Evolutionary conservation across 2,797 vertebrate species (phyloP).

Genomic region (Kryptopterus vitreolus): DNA sequence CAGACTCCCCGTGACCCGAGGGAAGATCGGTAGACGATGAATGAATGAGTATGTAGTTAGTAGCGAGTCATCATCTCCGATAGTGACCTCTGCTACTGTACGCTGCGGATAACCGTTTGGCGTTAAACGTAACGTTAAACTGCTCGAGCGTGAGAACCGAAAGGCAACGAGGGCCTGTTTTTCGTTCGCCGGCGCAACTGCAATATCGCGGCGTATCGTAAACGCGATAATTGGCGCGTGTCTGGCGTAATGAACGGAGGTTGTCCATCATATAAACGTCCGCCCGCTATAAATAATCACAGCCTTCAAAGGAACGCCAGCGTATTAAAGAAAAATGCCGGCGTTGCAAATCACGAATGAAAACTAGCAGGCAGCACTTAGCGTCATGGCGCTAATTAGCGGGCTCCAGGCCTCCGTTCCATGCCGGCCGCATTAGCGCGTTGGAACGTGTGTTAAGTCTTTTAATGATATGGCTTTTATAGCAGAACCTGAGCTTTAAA

Average conservation of each 20-base stretch:
- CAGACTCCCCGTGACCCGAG: too few species aligned
- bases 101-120: not conserved
- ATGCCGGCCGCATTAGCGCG: not conserved
- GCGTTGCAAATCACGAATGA: conserved; percentile 4
- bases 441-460: conserved; percentile 10
- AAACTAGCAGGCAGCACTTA: not conserved
- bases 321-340: not conserved
- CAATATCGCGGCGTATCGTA: not conserved
- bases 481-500: conserved; percentile 32
- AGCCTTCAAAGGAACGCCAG: not conserved
- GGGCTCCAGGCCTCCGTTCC: not conserved
- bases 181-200: not conserved
- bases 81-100: not conserved
- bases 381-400: conserved; percentile 21
- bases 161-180: not conserved
- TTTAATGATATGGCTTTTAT: conserved; percentile 39
- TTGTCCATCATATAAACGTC: not conserved
- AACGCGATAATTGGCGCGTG: not conserved
- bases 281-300: not conserved
- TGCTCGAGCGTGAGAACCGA: not conserved
- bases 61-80: not conserved
- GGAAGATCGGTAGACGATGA: too few species aligned
- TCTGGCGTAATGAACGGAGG: not conserved
- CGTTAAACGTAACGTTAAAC: not conserved
- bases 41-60: not conserved